Evolutionary conservation across 1,140 invertebrate species (phyloP), one percentile per base, ranked within the genome.

Genomic region (Cephus cinctus): DNA sequence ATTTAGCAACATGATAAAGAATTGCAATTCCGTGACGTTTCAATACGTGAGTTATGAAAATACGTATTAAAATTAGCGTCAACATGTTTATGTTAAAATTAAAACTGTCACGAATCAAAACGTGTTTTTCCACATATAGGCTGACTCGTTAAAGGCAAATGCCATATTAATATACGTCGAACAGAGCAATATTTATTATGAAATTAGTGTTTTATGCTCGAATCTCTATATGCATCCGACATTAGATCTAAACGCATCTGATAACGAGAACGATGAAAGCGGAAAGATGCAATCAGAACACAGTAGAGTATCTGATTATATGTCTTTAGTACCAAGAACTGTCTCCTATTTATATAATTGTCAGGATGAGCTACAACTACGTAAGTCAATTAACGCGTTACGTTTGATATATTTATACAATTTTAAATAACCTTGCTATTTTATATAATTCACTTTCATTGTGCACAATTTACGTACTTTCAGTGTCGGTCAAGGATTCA

Each of bases 321-420:
- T 57, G 2, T 66, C 59, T 6, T 43, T 61, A 12, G 54, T 67
- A 25, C 66, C 66, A 1, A 59, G 54, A 31, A 57, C 54, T n/a
- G 53, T 73, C 43, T 65, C 63, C 9, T 57, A 66, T 48, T 42
- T 70, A 3, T 73, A 73, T 21, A 59, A 70, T 44, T 66, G 65
- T 43, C 57, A 59, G 1, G 64, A 70, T 15, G 69, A 71, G 43
- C 43, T 59, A 16, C 52, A 63, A 18, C 34, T 41, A 25, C 56
- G 67, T 70, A 59, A 42, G 58, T 57, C 19, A n/a, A 34, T 8
- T n/a, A 19, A 18, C n/a, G 8, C 42, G 18, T 35, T 11, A 32
- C 34, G 12, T 36, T 39, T 39, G 6, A 34, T 16, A 35, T 30
- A n/a, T 43, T 25, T 27, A 22, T 42, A 2, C 8, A 40, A 25